These are phyloP conservation scores for Nebria brevicollis DNA, from an alignment of 2,888 invertebrate species.

Conservation along the genomic window DNA sequence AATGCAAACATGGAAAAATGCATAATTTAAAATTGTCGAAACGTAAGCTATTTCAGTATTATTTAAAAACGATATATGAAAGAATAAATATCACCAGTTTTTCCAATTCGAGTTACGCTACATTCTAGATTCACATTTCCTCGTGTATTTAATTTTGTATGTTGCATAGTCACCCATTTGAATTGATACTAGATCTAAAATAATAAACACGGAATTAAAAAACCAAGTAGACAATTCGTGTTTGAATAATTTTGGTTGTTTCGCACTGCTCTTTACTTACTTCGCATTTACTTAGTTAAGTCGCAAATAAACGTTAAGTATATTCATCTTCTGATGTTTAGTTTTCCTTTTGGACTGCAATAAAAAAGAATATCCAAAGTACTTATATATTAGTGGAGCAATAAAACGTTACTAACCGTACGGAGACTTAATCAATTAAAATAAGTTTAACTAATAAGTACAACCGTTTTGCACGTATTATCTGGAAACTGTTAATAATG, in stretches of 20 bases:
- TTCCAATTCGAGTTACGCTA: background rate
- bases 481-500: constrained; percentile 28
- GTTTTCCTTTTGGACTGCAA: constrained; percentile 4
- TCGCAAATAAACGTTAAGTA: background rate
- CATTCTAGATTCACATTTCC: background rate
- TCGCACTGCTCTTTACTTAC: background rate
- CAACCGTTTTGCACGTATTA: constrained; percentile 18
- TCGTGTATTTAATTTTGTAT: background rate
- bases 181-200: background rate
- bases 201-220: background rate
- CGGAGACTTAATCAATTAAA: constrained; percentile 38
- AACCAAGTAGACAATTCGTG: background rate
- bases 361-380: constrained; percentile 18
- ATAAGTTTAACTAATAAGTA: constrained; percentile 34
- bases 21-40: no score
- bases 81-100: background rate
- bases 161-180: background rate
- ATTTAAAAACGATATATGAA: no score
- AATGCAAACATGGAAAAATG: background rate
- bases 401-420: constrained; percentile 40
- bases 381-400: constrained; percentile 3
- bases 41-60: no score
- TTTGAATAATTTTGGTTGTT: background rate
- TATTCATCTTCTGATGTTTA: background rate
- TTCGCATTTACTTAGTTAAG: background rate